Conservation (phyloP, 2,888 invertebrate genomes). For the Spisula solida region DNA sequence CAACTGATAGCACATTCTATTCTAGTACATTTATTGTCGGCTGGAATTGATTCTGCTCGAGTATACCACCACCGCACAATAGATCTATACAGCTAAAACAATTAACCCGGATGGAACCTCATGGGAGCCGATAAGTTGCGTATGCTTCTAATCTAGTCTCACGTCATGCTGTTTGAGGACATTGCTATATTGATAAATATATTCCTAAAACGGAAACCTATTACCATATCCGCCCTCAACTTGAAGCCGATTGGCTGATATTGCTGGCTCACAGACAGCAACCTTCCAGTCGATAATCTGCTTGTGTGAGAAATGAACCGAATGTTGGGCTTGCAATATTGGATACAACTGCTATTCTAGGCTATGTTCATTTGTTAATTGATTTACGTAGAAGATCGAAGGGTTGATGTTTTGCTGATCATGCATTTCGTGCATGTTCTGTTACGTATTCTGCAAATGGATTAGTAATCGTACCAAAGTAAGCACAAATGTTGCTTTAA, state of each 20-base stretch:
- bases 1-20: background rate
- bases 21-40: background rate
- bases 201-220: background rate
- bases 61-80: background rate
- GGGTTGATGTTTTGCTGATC: background rate
- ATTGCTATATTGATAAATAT: background rate
- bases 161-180: background rate
- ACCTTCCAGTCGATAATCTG: background rate
- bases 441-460: no score
- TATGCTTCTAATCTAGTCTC: background rate
- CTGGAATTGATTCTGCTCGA: background rate
- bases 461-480: background rate
- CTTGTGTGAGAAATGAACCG: background rate
- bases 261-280: background rate
- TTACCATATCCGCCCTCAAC: slow-evolving; percentile 49
- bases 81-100: slow-evolving; percentile 13
- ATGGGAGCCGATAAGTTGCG: background rate
- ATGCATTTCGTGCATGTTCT: background rate
- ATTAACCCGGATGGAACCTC: background rate
- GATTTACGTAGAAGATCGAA: background rate
- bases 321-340: background rate
- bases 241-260: slow-evolving; percentile 29
- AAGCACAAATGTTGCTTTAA: background rate
- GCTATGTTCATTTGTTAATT: slow-evolving; percentile 18
- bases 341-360: background rate